These are phyloP conservation scores for Sebastes itinus DNA, from an alignment of 2,797 vertebrate genomes.

Conservation along the genomic window DNA sequence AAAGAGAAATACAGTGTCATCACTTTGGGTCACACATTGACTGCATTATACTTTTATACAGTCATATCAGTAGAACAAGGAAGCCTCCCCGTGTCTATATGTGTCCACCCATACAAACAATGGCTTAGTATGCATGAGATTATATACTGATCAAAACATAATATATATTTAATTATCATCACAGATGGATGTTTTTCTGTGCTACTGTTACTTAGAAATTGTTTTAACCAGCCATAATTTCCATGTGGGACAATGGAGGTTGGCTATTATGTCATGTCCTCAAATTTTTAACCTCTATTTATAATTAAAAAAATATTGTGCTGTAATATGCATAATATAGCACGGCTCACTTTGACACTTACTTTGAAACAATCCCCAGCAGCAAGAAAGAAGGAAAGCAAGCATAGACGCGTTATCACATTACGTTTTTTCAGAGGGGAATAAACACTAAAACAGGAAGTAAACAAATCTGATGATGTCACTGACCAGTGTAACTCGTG, in stretches of 20 bases:
- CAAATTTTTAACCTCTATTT: background rate
- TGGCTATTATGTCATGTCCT: background rate
- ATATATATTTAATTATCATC: background rate
- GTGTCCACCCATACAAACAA: background rate
- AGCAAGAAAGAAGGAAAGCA: slow-evolving; percentile 15
- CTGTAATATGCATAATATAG: background rate
- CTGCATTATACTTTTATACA: background rate
- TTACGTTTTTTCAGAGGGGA: background rate
- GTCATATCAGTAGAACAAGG: background rate
- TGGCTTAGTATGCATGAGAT: background rate
- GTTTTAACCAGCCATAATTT: background rate
- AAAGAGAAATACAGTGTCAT: slow-evolving; percentile 14
- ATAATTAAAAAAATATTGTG: background rate
- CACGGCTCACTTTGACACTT: slow-evolving; percentile 46
- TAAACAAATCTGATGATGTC: background rate
- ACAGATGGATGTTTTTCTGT: background rate
- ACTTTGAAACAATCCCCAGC: slow-evolving; percentile 62
- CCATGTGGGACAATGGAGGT: background rate
- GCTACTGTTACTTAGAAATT: background rate
- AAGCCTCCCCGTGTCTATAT: background rate
- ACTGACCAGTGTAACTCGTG: slow-evolving; percentile 67
- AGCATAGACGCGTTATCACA: background rate
- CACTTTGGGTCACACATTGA: background rate
- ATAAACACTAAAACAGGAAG: background rate
- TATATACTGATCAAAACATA: background rate